Base-by-base conservation (phyloP, 2,888 invertebrate species). In the Acronicta leporina region DNA sequence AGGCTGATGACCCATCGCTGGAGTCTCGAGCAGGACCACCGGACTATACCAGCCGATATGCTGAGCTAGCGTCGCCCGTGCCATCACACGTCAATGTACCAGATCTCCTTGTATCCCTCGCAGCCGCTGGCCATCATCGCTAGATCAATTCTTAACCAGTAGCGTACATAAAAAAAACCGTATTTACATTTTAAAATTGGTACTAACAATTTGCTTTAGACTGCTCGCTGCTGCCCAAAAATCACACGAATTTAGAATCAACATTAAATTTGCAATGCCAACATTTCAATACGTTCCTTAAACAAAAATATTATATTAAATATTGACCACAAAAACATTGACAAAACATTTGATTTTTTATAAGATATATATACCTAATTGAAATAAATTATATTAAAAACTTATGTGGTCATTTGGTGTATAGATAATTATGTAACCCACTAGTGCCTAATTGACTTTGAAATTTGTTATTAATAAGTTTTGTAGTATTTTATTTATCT, bases 41-140 rank as follows among this genome's bases (percentile, higher is more conserved):
- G 0, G 90, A 91, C 55, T 92, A 72, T 58, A 90, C 90, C 0
- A 75, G 79, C 30, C 76, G 73, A 5, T 92, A 92, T 35, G 92
- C 92, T 0, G 88, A 89, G 51, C 57, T 92, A 2, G 92, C 92
- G 0, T 84, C 89, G 0, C 91, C 91, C 0, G 75, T 87, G 0
- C 92, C 92, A 0, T 13, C 79, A 0, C 16, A 87, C 44, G 68
- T 92, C 4, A 82, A 91, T 60, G 68, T 89, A 0, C 73, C 79
- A 0, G 85, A 88, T 0, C 67, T 92, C 0, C 57, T 92, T 0
- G 73, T 80, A 0, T 81, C 76, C 8, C 77, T 92, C 0, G 72
- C 84, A 0, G 71, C 82, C 0, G 85, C 84, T 14, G 74, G 77
- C 53, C 11, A 41, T 3, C 61, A 45, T 40, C 14, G 44, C 0